Conservation (phyloP, 2,113 vertebrate genomes). For the Tor tambroides region DNA sequence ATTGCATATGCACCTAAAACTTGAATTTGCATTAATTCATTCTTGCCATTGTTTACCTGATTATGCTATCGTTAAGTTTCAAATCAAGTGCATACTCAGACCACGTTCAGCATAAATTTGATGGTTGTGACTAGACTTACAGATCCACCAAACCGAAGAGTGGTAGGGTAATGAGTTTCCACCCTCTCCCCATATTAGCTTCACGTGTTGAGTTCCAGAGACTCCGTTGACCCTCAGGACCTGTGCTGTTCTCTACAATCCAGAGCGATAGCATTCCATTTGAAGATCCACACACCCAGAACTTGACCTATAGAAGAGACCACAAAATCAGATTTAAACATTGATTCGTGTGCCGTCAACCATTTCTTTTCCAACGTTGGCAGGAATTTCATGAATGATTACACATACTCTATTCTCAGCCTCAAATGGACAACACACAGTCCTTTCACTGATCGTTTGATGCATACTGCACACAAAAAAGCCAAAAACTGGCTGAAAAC, state of each 20-base stretch:
- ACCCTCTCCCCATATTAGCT: constrained; percentile 77
- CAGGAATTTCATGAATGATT: background rate
- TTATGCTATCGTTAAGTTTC: background rate
- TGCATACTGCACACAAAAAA: background rate
- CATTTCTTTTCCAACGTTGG: background rate
- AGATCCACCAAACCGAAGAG: constrained; percentile 88
- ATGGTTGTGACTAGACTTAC: constrained; percentile 69
- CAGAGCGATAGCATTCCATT: constrained; percentile 84
- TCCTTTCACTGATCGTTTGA: background rate
- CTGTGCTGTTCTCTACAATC: constrained; percentile 88
- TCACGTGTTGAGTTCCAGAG: constrained; percentile 83
- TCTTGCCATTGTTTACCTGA: background rate
- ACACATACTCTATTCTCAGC: background rate
- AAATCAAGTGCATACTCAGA: background rate
- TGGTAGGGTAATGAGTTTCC: constrained; percentile 82
- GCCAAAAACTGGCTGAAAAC: background rate
- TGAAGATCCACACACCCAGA: constrained; percentile 86
- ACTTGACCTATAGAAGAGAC: constrained; percentile 79
- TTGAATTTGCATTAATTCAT: constrained; percentile 58
- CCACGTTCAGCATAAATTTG: background rate
- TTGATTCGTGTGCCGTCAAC: background rate
- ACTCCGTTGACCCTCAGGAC: constrained; percentile 77
- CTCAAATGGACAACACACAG: background rate
- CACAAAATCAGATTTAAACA: constrained; percentile 2
- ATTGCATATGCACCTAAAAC: background rate